Evolutionary conservation across 2,888 invertebrate species (phyloP).

Genomic region (Carcina quercana): DNA sequence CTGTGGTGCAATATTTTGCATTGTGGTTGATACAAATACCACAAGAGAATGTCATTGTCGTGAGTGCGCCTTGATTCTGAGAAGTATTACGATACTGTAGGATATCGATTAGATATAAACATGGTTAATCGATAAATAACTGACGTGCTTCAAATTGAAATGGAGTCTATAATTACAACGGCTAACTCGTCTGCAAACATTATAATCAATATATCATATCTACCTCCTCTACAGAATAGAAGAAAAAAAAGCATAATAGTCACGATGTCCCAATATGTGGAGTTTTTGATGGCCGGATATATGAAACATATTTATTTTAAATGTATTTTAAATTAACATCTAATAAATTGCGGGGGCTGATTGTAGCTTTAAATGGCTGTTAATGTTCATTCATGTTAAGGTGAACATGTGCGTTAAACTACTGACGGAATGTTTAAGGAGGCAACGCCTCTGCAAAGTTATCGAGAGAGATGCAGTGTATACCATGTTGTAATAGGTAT

Average conservation of each 20-base stretch:
- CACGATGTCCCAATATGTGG: background rate
- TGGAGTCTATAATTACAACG: no score
- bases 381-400: constrained; percentile 41
- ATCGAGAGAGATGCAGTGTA: constrained; percentile 14
- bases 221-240: no score
- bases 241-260: no score
- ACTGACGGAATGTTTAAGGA: constrained; percentile 32
- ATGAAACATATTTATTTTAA: constrained; percentile 8
- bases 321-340: no score
- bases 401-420: constrained; percentile 43
- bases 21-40: background rate
- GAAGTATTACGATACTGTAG: no score
- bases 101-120: constrained; percentile 5
- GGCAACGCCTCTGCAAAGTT: constrained; percentile 39
- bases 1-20: background rate
- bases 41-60: background rate
- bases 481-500: no score
- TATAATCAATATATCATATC: no score
- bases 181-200: no score
- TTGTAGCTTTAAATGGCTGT: constrained; percentile 36
- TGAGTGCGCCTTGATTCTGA: no score
- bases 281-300: background rate
- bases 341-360: constrained; percentile 37
- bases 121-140: constrained; percentile 1
- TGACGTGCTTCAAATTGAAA: no score